Base-by-base conservation (phyloP, 1,140 invertebrate genomes). In the Drosophila sp. region DNA sequence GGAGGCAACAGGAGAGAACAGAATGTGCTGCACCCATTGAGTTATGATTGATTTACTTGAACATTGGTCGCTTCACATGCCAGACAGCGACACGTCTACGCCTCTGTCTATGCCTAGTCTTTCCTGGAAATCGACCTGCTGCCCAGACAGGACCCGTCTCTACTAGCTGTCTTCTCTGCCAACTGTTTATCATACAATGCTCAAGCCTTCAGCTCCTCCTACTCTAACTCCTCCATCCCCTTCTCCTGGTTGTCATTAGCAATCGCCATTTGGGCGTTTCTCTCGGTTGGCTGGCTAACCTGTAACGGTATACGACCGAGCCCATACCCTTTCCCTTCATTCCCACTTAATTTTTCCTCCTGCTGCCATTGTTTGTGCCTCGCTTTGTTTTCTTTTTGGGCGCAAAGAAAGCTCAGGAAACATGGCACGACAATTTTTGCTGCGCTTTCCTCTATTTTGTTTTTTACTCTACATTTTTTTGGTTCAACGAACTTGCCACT, bases 401-500 rank as follows among this genome's bases (percentile, higher is more conserved):
- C 7, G n/a, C 4, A 32, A 21, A 13, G 27, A 25, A 7, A 18
- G 41, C 16, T 8, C 29, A 53, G 65, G 51, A 70, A 70, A 25
- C 72, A 16, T 51, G 67, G 67, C 63, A 82, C 87, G 78, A 79
- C 83, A 87, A 67, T 89, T 76, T 78, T 54, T 67, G 46, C 57
- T 54, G 50, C 38, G 32, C 72, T 25, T 45, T 11, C 21, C 27
- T 9, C 48, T 36, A 7, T 50, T 46, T 16, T 16, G n/a, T n/a
- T n/a, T n/a, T n/a, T n/a, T n/a, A n/a, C n/a, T n/a, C 8, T 54
- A 7, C 13, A 11, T 27, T 56, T 50, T 34, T 41, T 53, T 76
- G 64, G 82, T 87, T 87, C 82, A 87, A 89, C 72, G 82, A 87
- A 87, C 82, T 61, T 11, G n/a, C 11, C 43, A 50, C 34, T 45